Evolutionary conservation across 2,113 vertebrate genomes (phyloP).

Genomic region (Pygoscelis adeliae): DNA sequence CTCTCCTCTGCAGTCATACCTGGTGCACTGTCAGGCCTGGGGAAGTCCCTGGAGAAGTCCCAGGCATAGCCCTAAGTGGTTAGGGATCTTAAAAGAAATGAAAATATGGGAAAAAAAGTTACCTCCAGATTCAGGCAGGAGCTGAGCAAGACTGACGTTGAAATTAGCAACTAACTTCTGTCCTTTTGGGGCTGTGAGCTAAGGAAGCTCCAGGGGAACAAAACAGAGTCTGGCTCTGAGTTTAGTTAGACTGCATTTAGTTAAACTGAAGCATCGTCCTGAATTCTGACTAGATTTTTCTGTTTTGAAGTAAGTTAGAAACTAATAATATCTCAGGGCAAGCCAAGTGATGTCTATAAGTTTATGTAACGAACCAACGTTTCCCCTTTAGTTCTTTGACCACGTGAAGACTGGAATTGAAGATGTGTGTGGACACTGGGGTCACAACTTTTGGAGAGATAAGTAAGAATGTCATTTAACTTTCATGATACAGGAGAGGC

Average conservation of each 20-base stretch:
- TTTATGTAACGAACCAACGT: not conserved
- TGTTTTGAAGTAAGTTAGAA: not conserved
- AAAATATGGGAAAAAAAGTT: not conserved
- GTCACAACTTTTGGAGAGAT: constrained; percentile 97
- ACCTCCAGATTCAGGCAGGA: not conserved
- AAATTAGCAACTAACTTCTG: not conserved
- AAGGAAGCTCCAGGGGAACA: not conserved
- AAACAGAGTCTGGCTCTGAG: not conserved
- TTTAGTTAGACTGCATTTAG: not conserved
- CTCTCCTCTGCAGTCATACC: not conserved
- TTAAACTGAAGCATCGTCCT: not conserved
- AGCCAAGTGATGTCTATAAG: not conserved
- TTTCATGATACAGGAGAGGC: not conserved
- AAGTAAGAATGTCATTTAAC: constrained; percentile 81
- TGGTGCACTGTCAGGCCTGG: not conserved
- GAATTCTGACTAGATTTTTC: not conserved
- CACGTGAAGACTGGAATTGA: constrained; percentile 93
- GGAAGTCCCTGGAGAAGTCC: not conserved
- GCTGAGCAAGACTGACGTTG: not conserved
- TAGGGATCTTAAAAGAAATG: not conserved
- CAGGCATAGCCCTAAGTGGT: not conserved
- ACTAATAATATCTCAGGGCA: not conserved
- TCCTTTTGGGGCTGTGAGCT: not conserved
- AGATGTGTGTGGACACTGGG: constrained; percentile 97
- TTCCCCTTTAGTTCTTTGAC: constrained; percentile 87